Conservation (phyloP, 2,888 invertebrate genomes). For the Amblyjoppa fuscipennis region DNA sequence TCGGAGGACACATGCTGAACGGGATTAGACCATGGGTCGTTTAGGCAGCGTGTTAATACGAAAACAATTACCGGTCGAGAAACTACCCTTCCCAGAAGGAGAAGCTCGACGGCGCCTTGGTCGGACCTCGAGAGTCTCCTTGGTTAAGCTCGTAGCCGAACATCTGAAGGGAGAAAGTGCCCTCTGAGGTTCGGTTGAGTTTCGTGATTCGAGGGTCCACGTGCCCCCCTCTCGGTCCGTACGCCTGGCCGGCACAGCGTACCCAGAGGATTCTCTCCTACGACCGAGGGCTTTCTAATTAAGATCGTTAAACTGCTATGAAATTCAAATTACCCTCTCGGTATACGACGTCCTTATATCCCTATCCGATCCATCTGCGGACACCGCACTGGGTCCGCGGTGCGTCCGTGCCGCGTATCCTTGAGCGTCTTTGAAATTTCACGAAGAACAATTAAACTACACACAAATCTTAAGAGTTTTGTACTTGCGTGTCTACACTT, state of each 20-base stretch:
- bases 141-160: constrained; percentile 75
- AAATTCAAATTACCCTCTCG: constrained; percentile 84
- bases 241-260: constrained; percentile 41
- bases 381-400: constrained; percentile 58
- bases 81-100: constrained; percentile 63
- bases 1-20: constrained; percentile 66
- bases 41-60: constrained; percentile 80
- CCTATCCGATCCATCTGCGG: constrained; percentile 74
- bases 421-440: constrained; percentile 43
- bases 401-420: neutral
- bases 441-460: constrained; percentile 40
- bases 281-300: constrained; percentile 81
- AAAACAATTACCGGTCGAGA: constrained; percentile 81
- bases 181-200: constrained; percentile 65
- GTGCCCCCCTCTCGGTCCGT: constrained; percentile 14
- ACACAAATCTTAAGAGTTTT: constrained; percentile 26
- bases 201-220: constrained; percentile 77
- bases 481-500: neutral
- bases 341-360: constrained; percentile 74
- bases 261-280: constrained; percentile 66
- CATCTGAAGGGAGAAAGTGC: constrained; percentile 67
- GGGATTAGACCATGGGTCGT: constrained; percentile 79
- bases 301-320: constrained; percentile 85
- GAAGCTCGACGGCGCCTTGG: constrained; percentile 53
- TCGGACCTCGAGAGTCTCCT: constrained; percentile 75